Conservation (phyloP, 2,888 invertebrate species). For the Rutpela maculata region DNA sequence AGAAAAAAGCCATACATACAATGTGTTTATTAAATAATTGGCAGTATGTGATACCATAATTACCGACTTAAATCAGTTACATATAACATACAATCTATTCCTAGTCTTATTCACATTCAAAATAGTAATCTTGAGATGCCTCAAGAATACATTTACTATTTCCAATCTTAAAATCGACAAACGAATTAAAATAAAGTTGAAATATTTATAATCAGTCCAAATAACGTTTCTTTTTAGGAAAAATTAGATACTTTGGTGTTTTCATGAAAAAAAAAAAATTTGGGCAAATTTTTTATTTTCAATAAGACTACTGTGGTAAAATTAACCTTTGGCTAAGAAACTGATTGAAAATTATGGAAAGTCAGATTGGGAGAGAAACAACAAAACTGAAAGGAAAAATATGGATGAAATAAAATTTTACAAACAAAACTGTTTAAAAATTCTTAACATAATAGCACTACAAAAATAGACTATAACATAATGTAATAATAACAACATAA, state of each 20-base stretch:
- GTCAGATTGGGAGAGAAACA: conserved; percentile 44
- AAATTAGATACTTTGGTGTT: conserved; percentile 47
- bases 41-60: conserved; percentile 71
- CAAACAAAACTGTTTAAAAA: conserved; percentile 66
- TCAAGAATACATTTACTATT: conserved; percentile 54
- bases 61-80: conserved; percentile 63
- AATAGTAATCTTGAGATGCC: conserved; percentile 61
- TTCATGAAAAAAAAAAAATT: conserved; percentile 22
- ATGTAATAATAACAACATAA: conserved; percentile 62
- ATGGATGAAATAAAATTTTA: conserved; percentile 62
- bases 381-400: conserved; percentile 54
- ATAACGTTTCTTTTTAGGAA: conserved; percentile 36
- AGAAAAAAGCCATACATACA: conserved; percentile 51
- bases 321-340: conserved; percentile 55
- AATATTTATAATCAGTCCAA: conserved; percentile 33
- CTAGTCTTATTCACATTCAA: conserved; percentile 69
- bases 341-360: conserved; percentile 46
- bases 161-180: conserved; percentile 54
- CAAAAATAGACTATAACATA: conserved; percentile 67
- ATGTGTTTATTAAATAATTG: conserved; percentile 72
- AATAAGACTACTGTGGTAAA: conserved; percentile 54
- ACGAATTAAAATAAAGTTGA: conserved; percentile 43
- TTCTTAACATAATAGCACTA: conserved; percentile 64
- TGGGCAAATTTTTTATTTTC: conserved; percentile 28
- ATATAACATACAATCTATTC: conserved; percentile 68